Percentiles rank a stretch among this genome's conserved stretches.
These are phyloP conservation scores for Akabosia matsudoensis DNA, from an alignment of 1,140 invertebrate genomes.

Conservation along the genomic window DNA sequence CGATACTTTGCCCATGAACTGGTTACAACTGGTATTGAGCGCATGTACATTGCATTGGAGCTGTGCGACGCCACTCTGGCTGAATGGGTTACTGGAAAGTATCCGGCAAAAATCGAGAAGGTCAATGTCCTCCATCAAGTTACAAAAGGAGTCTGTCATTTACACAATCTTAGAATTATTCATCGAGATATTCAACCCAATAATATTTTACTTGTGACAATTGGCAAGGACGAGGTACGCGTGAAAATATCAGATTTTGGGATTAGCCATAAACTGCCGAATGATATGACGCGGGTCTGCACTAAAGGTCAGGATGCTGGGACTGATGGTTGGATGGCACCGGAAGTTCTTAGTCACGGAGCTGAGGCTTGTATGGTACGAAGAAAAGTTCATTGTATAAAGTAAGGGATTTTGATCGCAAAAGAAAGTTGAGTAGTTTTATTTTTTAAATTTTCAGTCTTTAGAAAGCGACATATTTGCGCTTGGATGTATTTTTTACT, in stretches of 20 bases:
- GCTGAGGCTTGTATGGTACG: neutral
- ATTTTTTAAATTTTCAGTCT: neutral
- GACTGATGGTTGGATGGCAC: neutral
- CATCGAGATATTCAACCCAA: neutral
- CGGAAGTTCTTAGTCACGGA: neutral
- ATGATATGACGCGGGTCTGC: neutral
- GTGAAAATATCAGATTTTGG: neutral
- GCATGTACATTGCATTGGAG: neutral
- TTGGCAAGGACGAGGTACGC: neutral
- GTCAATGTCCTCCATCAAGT: neutral
- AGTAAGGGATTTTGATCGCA: neutral
- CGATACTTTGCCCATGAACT: neutral
- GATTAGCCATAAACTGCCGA: neutral
- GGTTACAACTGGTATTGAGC: neutral
- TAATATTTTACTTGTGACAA: neutral
- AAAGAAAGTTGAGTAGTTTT: too few species aligned
- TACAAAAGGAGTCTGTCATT: neutral
- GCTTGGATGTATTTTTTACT: slow-evolving; percentile 95
- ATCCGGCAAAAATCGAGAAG: neutral
- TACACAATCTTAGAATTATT: neutral
- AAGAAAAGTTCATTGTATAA: neutral
- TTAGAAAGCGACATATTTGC: slow-evolving; percentile 81
- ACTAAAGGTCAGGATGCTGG: neutral
- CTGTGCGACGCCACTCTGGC: neutral
- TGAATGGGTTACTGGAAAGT: neutral